phyloP scores from a whole-genome alignment of 2,888 invertebrate species.

The Syrphus vitripennis region DNA sequence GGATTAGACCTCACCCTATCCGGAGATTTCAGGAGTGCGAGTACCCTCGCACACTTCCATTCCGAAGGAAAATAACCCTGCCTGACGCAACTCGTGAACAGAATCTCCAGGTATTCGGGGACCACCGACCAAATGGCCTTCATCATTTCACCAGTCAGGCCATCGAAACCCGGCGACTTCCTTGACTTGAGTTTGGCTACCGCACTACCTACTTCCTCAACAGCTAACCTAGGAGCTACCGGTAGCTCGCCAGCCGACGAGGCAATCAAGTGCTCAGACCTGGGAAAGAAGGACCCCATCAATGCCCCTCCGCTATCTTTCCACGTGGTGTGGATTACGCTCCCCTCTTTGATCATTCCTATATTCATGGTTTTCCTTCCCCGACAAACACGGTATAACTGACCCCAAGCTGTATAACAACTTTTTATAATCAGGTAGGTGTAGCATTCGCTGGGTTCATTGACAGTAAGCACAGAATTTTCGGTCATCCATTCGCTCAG shows the following conservation, averaged over 20 bases:
- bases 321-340: neutral
- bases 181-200: neutral
- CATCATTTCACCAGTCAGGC: constrained; percentile 38
- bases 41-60: constrained; percentile 35
- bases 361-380: neutral
- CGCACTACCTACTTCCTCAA: neutral
- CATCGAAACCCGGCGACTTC: constrained; percentile 33
- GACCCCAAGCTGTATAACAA: neutral
- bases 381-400: neutral
- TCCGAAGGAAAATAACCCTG: constrained; percentile 31
- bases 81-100: constrained; percentile 12
- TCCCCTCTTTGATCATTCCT: neutral
- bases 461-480: neutral
- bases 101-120: constrained; percentile 23
- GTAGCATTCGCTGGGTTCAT: neutral
- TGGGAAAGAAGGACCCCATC: constrained; percentile 4
- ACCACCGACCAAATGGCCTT: constrained; percentile 32
- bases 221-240: too few species aligned
- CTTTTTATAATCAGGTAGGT: neutral
- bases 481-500: neutral
- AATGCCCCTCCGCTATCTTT: neutral
- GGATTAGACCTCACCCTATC: constrained; percentile 63
- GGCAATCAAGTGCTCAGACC: too few species aligned
- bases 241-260: neutral
- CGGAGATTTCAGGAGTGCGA: constrained; percentile 51